A percentile compares a stretch with the other conserved stretches of the same genome.
Evolutionary conservation across 2,113 vertebrate species (phyloP).

Genomic region (Baryphthengus martii): DNA sequence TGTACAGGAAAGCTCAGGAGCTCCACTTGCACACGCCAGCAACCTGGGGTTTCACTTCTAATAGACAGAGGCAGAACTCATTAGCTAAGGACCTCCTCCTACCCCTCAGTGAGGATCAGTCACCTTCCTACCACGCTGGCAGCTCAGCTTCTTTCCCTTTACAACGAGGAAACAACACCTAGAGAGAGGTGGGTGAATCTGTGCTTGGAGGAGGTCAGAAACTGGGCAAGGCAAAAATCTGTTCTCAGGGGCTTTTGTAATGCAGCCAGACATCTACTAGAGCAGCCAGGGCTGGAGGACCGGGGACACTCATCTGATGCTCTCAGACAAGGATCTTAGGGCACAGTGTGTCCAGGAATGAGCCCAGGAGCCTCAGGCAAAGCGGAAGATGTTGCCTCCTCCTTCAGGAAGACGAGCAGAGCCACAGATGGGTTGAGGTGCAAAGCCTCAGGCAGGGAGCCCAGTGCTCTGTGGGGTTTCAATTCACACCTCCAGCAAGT

Average conservation of each 20-base stretch:
- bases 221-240: not conserved
- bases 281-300: not conserved
- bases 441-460: not conserved
- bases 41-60: not conserved
- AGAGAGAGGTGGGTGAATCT: not conserved
- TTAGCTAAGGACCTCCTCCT: not conserved
- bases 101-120: not conserved
- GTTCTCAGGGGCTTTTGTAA: not conserved
- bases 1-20: not conserved
- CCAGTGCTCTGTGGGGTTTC: fast-evolving
- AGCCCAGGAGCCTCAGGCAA: not conserved
- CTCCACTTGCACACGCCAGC: not conserved
- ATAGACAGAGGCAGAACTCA: not conserved
- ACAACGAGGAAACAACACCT: not conserved
- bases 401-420: not conserved
- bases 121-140: not conserved
- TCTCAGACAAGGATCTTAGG: not conserved
- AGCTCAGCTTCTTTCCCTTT: not conserved
- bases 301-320: not conserved
- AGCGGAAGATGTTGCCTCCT: not conserved
- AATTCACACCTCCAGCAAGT: fast-evolving
- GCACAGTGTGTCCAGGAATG: fast-evolving
- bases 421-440: not conserved
- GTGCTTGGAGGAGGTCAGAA: not conserved
- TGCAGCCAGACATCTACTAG: fast-evolving